Evolutionary conservation across 2,797 vertebrate genomes (phyloP).

Genomic region (Coranthus polyacanthus): DNA sequence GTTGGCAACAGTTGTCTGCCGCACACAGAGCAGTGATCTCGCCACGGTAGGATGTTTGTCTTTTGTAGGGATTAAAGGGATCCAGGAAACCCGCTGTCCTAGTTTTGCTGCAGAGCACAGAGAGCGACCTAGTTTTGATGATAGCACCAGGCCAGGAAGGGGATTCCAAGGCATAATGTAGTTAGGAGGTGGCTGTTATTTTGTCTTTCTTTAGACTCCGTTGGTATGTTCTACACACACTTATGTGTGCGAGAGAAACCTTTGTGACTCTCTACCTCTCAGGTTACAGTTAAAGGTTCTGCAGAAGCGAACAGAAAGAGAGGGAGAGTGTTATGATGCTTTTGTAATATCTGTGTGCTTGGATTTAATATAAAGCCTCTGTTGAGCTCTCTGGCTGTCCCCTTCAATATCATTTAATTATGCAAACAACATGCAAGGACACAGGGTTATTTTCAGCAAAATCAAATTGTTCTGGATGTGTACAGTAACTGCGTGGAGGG

Average conservation of each 20-base stretch:
- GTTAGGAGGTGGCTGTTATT: conserved; percentile 56
- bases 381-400: conserved; percentile 1
- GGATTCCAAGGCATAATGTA: conserved; percentile 66
- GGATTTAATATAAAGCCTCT: conserved; percentile 31
- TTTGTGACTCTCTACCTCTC: conserved; percentile 42
- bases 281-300: too few species aligned
- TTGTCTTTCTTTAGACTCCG: conserved; percentile 42
- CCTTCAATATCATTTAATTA: conserved; percentile 7
- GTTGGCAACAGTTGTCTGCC: conserved; percentile 67
- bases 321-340: conserved; percentile 26
- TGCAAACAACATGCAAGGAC: conserved; percentile 41
- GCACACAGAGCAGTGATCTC: conserved; percentile 58
- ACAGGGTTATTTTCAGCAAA: conserved; percentile 22
- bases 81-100: conserved; percentile 79
- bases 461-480: conserved; percentile 46
- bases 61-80: conserved; percentile 79
- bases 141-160: conserved; percentile 61
- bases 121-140: conserved; percentile 72
- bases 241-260: conserved; percentile 61
- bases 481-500: conserved; percentile 51
- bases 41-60: conserved; percentile 75
- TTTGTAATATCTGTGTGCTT: conserved; percentile 35
- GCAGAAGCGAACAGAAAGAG: conserved; percentile 30
- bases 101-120: conserved; percentile 62
- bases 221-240: conserved; percentile 42